Evolutionary conservation across 2,113 vertebrate species (phyloP).

Genomic region (Cathartes aura): DNA sequence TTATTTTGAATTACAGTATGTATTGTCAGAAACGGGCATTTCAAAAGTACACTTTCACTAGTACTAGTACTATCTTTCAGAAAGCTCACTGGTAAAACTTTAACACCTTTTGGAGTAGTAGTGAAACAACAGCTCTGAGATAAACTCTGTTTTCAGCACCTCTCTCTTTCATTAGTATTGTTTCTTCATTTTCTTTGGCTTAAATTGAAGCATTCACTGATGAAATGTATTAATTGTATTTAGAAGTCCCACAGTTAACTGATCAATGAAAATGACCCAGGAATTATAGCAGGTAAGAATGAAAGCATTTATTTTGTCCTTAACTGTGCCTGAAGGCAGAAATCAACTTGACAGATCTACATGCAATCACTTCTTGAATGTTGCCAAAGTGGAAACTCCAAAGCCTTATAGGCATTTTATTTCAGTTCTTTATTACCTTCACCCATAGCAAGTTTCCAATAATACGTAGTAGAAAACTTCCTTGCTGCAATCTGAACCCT

Average conservation of each 20-base stretch:
- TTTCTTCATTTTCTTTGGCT: neutral
- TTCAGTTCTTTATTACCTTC: neutral
- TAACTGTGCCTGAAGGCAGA: neutral
- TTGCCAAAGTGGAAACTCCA: neutral
- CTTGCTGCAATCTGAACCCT: neutral
- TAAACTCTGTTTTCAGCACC: neutral
- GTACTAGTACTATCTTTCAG: neutral
- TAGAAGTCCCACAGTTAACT: neutral
- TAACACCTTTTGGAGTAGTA: neutral
- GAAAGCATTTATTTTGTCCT: neutral
- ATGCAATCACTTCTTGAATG: neutral
- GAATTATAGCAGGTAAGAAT: neutral
- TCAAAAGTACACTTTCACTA: neutral
- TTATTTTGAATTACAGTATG: neutral
- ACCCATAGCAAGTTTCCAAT: neutral
- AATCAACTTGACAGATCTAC: neutral
- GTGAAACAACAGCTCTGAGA: neutral
- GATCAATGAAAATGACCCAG: neutral
- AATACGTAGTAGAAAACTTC: neutral
- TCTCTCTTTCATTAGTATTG: neutral
- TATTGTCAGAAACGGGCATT: neutral
- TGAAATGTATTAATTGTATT: neutral
- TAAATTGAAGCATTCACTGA: neutral
- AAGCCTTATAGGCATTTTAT: neutral
- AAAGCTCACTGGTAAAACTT: neutral